A percentile compares a stretch with the other conserved stretches of the same genome.
phyloP scores from a whole-genome alignment of 2,888 invertebrate genomes.

The Smittia aterrima region DNA sequence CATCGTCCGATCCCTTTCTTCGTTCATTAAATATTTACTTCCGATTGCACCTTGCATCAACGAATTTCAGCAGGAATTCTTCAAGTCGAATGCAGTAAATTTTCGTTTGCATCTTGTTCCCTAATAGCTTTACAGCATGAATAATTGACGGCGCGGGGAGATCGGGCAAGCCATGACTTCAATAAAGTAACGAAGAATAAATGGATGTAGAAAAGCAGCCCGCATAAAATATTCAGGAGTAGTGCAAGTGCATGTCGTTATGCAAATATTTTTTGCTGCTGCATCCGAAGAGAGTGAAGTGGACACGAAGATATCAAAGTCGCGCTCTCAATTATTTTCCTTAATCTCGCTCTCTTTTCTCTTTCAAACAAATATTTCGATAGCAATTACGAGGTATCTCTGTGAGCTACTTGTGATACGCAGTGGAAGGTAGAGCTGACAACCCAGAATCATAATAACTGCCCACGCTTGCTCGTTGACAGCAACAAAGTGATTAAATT shows the following conservation, averaged over 20 bases:
- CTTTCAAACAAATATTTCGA: not conserved
- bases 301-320: not conserved
- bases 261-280: conserved; percentile 33
- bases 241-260: conserved; percentile 38
- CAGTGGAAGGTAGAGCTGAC: too few relatives aligned
- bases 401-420: too few relatives aligned
- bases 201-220: conserved; percentile 27
- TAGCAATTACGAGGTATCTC: too few relatives aligned
- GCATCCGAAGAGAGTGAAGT: not conserved
- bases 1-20: not conserved
- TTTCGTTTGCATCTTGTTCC: conserved; percentile 26
- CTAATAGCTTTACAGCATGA: conserved; percentile 14
- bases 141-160: not conserved
- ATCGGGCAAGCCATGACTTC: conserved; percentile 21
- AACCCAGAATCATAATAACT: too few relatives aligned
- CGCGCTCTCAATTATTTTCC: not conserved
- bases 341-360: not conserved
- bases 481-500: too few relatives aligned
- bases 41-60: conserved; percentile 29
- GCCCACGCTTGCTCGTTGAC: too few relatives aligned
- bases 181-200: conserved; percentile 12
- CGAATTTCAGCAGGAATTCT: not conserved
- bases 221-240: conserved; percentile 40
- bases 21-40: conserved; percentile 40
- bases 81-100: conserved; percentile 6